Evolutionary conservation across 2,797 vertebrate species (phyloP).

Genomic region (Mormyrus hasselquistii): DNA sequence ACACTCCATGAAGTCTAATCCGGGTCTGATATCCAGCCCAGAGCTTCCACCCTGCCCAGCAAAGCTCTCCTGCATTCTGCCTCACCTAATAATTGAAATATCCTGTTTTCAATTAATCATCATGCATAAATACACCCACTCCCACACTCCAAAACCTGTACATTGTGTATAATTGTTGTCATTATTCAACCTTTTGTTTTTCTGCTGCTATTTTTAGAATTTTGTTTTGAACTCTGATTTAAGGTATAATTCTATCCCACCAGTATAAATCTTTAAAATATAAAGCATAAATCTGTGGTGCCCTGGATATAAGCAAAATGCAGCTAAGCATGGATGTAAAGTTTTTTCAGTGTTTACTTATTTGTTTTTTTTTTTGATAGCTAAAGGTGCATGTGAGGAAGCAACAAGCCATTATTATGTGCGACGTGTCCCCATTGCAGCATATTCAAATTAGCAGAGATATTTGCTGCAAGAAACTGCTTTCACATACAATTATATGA

Average conservation of each 20-base stretch:
- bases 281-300: not conserved
- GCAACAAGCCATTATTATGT: constrained; percentile 8
- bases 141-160: not conserved
- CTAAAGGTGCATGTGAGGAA: not conserved
- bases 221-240: not conserved
- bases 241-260: not conserved
- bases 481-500: constrained; percentile 7
- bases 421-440: not conserved
- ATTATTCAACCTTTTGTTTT: not conserved
- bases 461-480: constrained; percentile 6
- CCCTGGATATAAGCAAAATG: not conserved
- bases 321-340: not conserved
- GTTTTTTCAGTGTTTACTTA: not conserved
- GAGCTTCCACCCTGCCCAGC: not conserved
- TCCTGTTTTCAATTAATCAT: not conserved
- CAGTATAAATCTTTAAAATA: not conserved
- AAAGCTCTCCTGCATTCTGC: not conserved
- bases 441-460: constrained; percentile 7
- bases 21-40: not conserved
- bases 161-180: not conserved
- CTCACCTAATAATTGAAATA: not conserved
- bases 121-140: not conserved
- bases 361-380: not conserved
- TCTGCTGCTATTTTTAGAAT: not conserved
- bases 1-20: not conserved